Base-by-base conservation (phyloP, 2,888 invertebrate genomes). In the Oeneis ivallda region DNA sequence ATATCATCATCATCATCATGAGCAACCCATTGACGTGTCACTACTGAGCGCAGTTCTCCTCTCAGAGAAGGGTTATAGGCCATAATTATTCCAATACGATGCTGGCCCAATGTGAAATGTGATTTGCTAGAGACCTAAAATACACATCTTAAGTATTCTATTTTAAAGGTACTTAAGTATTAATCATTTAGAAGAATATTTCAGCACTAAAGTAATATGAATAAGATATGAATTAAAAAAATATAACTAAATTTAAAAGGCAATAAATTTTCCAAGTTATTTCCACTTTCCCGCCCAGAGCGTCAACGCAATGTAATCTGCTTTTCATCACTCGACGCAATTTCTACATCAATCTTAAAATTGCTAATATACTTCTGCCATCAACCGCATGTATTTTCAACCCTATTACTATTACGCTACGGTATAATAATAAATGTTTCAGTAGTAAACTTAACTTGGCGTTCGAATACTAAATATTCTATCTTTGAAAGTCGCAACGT, bases 281-380 rank as follows among this genome's bases (percentile, higher is more conserved):
- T 79, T 80, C 71, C 75, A 82, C 81, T 83, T 80, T 86, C 82
- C 84, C 82, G 84, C 86, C 85, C 81, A 83, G 76, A 83, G 83
- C 83, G 80, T 83, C 83, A 79, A 80, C 82, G 77, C 78, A 74
- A 82, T 80, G 80, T 81, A 86, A 88, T 87, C 79, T 81, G 75
- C 79, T 78, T 83, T 81, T 88, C 86, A 85, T 85, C 87, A 84
- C 79, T 73, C 76, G 77, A 59, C 72, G 78, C 74, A 78, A 85
- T 79, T 82, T 81, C 79, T 75, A 76, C 84, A 87, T 85, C 82
- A 89, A 88, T 87, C 83, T 82, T 75, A 66, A 71, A 59, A 74
- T 69, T 65, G 69, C 80, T 73, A 81, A 76, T 32, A 68, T 72
- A 68, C 50, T 26, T 43, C 52, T 52, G 43, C 19, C 13, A 9